Evolutionary conservation across 2,888 invertebrate species (phyloP).

Genomic region (Dorcus parallelipipedus): DNA sequence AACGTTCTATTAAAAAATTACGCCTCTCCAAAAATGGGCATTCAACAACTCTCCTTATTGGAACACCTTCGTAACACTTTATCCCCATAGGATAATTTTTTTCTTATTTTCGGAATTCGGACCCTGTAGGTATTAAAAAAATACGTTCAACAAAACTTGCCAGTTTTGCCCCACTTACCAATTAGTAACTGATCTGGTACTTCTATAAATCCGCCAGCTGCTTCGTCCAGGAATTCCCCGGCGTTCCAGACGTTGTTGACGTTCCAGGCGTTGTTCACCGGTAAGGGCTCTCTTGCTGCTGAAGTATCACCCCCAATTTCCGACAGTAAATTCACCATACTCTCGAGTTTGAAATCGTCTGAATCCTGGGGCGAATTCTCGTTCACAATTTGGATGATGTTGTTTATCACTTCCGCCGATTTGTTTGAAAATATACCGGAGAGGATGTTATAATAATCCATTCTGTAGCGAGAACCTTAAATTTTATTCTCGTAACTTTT

Average conservation of each 20-base stretch:
- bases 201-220: slow-evolving; percentile 3
- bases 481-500: too few species aligned
- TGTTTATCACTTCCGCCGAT: slow-evolving; percentile 21
- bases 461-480: background rate
- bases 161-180: too few species aligned
- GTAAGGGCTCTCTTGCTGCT: background rate
- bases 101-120: too few species aligned
- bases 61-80: too few species aligned
- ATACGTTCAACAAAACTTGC: too few species aligned
- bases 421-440: slow-evolving; percentile 30
- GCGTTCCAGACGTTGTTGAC: slow-evolving; percentile 6
- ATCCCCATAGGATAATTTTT: too few species aligned
- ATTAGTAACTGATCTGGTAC: too few species aligned
- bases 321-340: slow-evolving; percentile 30
- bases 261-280: background rate
- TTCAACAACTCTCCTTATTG: too few species aligned
- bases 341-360: slow-evolving; percentile 28
- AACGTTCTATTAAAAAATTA: too few species aligned
- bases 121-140: too few species aligned
- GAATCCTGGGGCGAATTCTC: slow-evolving; percentile 20
- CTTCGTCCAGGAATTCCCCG: slow-evolving; percentile 19
- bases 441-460: slow-evolving; percentile 1
- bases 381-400: slow-evolving; percentile 27
- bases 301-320: slow-evolving; percentile 11
- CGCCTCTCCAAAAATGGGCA: too few species aligned